Percentiles rank a stretch among this genome's conserved stretches.
phyloP scores from a whole-genome alignment of 2,113 vertebrate genomes.

The Petrocephalus microphthalmus region DNA sequence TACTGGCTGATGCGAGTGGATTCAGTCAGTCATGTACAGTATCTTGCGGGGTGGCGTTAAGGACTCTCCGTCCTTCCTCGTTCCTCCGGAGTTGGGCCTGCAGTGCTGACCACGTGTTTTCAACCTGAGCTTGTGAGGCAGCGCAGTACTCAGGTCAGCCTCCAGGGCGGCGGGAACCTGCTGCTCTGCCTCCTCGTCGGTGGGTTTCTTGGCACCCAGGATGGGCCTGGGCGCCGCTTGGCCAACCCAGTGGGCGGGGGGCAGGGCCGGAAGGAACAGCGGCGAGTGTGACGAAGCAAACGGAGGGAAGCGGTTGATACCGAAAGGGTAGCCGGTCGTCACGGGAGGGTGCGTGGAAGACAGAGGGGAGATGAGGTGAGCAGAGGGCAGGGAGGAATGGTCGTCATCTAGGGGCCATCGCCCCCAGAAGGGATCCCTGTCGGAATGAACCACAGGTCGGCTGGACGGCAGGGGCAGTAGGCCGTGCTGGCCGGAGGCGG shows the following conservation, averaged over 20 bases:
- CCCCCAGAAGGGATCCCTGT: constrained; percentile 36
- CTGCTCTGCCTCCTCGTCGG: constrained; percentile 59
- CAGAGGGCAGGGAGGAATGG: constrained; percentile 20
- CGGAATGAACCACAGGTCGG: constrained; percentile 3
- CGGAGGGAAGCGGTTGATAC: constrained; percentile 38
- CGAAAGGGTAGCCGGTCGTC: constrained; percentile 48
- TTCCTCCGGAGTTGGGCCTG: constrained; percentile 22
- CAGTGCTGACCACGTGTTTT: constrained; percentile 48
- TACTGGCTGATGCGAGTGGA: neutral
- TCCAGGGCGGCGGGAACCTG: constrained; percentile 45
- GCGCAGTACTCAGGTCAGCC: constrained; percentile 29
- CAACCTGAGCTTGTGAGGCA: constrained; percentile 66
- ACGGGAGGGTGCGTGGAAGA: constrained; percentile 44
- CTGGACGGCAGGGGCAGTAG: constrained; percentile 37
- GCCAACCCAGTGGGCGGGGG: constrained; percentile 23
- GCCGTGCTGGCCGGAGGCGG: constrained; percentile 43
- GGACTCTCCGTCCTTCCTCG: constrained; percentile 17
- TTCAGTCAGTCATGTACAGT: constrained; percentile 35
- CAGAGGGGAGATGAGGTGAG: constrained; percentile 39
- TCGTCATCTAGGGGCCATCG: neutral
- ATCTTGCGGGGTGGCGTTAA: constrained; percentile 12
- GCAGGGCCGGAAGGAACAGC: constrained; percentile 39
- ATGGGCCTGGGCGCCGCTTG: constrained; percentile 35
- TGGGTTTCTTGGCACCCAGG: constrained; percentile 6
- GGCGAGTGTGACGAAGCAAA: constrained; percentile 40